Evolutionary conservation across 1,140 invertebrate species (phyloP).

Genomic region (Dendroctonus valens): DNA sequence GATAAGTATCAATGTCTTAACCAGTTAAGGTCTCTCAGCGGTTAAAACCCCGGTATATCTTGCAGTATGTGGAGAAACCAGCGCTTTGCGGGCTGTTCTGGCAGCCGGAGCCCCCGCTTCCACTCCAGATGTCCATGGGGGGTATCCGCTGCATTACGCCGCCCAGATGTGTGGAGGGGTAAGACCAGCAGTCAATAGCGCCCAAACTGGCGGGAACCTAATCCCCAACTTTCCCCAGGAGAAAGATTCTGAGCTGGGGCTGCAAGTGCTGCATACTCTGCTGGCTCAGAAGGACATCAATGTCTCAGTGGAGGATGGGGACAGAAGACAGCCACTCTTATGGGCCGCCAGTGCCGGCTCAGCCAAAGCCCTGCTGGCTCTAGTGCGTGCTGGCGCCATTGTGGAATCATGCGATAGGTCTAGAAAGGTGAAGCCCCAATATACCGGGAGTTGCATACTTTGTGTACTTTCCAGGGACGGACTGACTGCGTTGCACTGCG

Average conservation of each 20-base stretch:
- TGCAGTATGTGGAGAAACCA: conserved; percentile 89
- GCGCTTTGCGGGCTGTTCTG: conserved; percentile 80
- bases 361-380: conserved; percentile 80
- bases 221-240: conserved; percentile 38
- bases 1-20: not conserved
- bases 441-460: not conserved
- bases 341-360: conserved; percentile 98
- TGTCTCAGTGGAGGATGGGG: conserved; percentile 84
- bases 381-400: conserved; percentile 73
- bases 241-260: conserved; percentile 58
- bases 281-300: conserved; percentile 72
- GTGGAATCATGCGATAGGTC: conserved; percentile 26
- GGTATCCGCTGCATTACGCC: conserved; percentile 94
- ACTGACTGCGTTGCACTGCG: conserved; percentile 90
- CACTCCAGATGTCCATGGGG: conserved; percentile 88
- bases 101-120: conserved; percentile 79
- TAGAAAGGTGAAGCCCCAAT: not conserved
- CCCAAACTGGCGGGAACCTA: conserved; percentile 1
- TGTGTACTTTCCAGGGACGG: conserved; percentile 58
- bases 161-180: conserved; percentile 90
- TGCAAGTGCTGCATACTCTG: conserved; percentile 82
- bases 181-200: conserved; percentile 24
- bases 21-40: not conserved
- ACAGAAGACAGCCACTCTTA: conserved; percentile 88
- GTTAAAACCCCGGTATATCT: no score